phyloP scores from a whole-genome alignment of 2,797 vertebrate species.

The Phoeniculus purpureus region DNA sequence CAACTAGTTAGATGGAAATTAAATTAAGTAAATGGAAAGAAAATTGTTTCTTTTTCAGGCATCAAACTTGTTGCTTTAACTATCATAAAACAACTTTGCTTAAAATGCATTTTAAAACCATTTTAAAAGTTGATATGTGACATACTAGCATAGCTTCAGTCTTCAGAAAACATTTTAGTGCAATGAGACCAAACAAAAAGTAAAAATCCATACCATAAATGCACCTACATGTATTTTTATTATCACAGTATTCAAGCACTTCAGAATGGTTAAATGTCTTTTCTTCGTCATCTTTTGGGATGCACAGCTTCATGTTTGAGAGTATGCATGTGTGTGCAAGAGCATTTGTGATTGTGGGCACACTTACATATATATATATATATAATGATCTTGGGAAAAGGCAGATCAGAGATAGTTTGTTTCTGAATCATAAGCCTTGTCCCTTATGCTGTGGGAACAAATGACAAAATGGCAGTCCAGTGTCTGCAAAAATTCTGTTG shows the following conservation, averaged over 20 bases:
- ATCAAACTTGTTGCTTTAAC: neutral
- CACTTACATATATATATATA: neutral
- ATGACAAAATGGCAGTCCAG: neutral
- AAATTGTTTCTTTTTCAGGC: conserved; percentile 4
- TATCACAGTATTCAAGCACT: neutral
- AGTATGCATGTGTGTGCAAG: neutral
- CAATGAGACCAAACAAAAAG: neutral
- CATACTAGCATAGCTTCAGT: neutral
- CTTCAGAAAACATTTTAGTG: neutral
- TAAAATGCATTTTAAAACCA: neutral
- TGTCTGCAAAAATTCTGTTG: neutral
- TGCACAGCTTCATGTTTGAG: neutral
- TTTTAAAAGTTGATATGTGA: neutral
- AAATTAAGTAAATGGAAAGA: neutral
- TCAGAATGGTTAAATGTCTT: neutral
- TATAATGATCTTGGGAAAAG: neutral
- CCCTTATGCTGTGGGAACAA: neutral
- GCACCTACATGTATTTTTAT: neutral
- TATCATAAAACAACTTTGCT: neutral
- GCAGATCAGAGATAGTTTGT: neutral
- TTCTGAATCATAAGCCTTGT: neutral
- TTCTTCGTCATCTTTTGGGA: neutral
- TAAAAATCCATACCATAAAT: neutral
- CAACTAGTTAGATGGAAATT: neutral
- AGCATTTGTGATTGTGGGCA: neutral